A percentile compares a stretch with the other conserved stretches of the same genome.
Conservation (phyloP, 1,140 invertebrate genomes). For the Micrasema longulum region DNA sequence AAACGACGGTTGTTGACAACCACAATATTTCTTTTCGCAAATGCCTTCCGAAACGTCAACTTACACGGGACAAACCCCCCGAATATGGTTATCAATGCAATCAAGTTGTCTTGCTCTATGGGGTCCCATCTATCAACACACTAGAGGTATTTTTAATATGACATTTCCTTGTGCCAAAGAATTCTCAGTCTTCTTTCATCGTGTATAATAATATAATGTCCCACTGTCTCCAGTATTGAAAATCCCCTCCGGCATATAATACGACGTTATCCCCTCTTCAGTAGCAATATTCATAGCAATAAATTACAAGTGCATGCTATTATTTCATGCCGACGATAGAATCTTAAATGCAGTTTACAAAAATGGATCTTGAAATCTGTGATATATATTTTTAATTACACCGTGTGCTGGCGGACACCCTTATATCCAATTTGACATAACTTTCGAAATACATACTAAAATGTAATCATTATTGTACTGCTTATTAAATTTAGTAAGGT, state of each 20-base stretch:
- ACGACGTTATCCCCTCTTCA: not conserved
- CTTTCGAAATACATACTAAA: too few relatives aligned
- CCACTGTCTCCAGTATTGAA: not conserved
- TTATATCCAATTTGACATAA: too few relatives aligned
- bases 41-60: constrained; percentile 24
- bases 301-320: constrained; percentile 8
- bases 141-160: constrained; percentile 30
- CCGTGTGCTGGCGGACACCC: too few relatives aligned
- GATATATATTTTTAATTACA: too few relatives aligned
- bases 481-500: too few relatives aligned
- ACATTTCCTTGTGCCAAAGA: constrained; percentile 15
- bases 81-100: not conserved
- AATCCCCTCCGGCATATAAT: constrained; percentile 1
- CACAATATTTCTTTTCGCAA: constrained; percentile 19
- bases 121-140: constrained; percentile 7
- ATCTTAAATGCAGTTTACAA: constrained; percentile 2
- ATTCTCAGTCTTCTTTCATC: not conserved
- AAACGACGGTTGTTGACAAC: not conserved
- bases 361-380: too few relatives aligned
- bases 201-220: not conserved
- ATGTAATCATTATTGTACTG: too few relatives aligned
- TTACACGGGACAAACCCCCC: not conserved
- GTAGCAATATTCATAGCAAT: constrained; percentile 6
- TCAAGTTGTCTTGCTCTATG: constrained; percentile 23
- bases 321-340: constrained; percentile 1